Base-by-base conservation (phyloP, 2,113 vertebrate species). In the Anarhynchus alexandrinus region DNA sequence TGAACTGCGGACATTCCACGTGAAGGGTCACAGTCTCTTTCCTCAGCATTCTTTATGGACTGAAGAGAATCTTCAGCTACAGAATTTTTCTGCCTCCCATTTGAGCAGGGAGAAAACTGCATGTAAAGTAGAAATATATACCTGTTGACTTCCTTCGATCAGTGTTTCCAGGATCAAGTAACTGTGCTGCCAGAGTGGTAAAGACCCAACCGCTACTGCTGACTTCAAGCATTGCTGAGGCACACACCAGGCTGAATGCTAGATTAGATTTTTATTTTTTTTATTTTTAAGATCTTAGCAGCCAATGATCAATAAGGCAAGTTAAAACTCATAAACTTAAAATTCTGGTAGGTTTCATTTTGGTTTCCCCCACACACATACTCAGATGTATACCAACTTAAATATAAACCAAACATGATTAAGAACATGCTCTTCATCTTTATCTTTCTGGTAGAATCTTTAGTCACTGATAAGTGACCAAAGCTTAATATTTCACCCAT, bases 191-290 rank as follows among this genome's bases (percentile, higher is more conserved):
- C 45, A 27, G 18, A 65, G 42, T 12, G 18, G 42, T 20, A 34
- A 40, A 58, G 45, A 30, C 3, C 54, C 36, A 71, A 29, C 45
- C 34, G 40, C 73, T 71, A 2, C 65, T 87, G 23, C 74, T 45
- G 74, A 15, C 57, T 69, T 57, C 26, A 40, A 2, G 19, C 43
- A 42, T 9, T 69, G 30, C 45, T 91, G 22, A 51, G 18, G 73
- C 61, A 58, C 40, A 7, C 4, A 3, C 0, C 1, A 30, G 36
- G 9, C 5, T 27, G 42, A 82, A 23, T 25, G 10, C 16, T 40
- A 36, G 11, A 29, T 51, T 38, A 5, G 18, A 1, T 67, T 74
- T 54, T 58, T 43, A 12, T 42, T 62, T 62, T 38, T 38, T n/a
- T 58, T 26, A 17, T 9, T 47, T 61, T 76, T 17, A 69, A 51